Evolutionary conservation across 2,797 vertebrate species (phyloP), one percentile per base, ranked within the genome.

Genomic region (Pogonophryne albipinna): DNA sequence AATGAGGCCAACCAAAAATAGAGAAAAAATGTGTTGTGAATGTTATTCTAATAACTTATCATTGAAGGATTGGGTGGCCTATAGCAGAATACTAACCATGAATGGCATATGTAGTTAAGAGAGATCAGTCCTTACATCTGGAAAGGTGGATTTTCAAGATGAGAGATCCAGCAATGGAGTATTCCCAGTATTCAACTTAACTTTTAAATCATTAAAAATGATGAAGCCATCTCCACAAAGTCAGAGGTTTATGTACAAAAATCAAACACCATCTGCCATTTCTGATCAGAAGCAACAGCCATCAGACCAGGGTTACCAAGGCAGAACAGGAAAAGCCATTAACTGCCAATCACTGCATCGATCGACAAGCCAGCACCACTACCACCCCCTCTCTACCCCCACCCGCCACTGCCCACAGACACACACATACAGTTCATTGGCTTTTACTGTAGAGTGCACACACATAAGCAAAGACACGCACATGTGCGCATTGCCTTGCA

Each of bases 281-380:
- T 93, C 89, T 94, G 94, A 95, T 96, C 95, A 94, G 93, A 93
- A 85, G 91, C 93, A 94, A 93, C 95, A 95, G 93, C 93, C 93
- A 90, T 95, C 95, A 95, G 92, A 86, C 93, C 87, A 85, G 91
- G 93, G 93, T 95, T 95, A 95, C 94, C 92, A 94, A 95, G 95
- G 94, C 94, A 94, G 93, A 95, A 95, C 94, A 93, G 95, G 94
- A 93, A 95, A 95, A 95, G 94, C 95, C 94, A 95, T 96, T 96
- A 96, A 95, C 94, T 95, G 95, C 95, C 95, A 95, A 95, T 96
- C 95, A 95, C 93, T 85, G 92, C 94, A 96, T 96, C 94, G 95
- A 95, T 96, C 94, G 92, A 94, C 94, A 93, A 92, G 93, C 91
- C 88, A 63, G 91, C 91, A 90, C 91, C 89, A 89, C 92, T 85